phyloP scores from a whole-genome alignment of 2,797 vertebrate genomes.

The Gymnoscopelus microlampas region DNA sequence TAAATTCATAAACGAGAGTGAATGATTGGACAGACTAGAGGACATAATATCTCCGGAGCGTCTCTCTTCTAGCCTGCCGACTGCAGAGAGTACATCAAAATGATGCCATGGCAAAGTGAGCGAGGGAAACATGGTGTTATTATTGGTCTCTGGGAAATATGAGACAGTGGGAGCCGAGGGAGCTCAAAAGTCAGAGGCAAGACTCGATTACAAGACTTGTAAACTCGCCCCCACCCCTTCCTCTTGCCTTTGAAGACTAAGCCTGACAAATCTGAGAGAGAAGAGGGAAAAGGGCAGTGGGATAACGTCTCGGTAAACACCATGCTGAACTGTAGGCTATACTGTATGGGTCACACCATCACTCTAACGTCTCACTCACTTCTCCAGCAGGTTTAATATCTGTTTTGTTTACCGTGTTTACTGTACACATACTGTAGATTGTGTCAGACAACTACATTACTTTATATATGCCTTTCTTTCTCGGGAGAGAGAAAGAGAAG shows the following conservation, averaged over 20 bases:
- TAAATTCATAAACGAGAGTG: constrained; percentile 53
- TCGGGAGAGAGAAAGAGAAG: too few relatives aligned
- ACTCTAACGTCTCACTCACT: neutral
- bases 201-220: constrained; percentile 61
- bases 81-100: constrained; percentile 54
- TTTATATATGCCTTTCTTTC: too few relatives aligned
- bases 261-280: constrained; percentile 36
- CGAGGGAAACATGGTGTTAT: constrained; percentile 53
- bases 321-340: constrained; percentile 19
- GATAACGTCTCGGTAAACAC: constrained; percentile 11
- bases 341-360: neutral
- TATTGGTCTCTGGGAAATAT: constrained; percentile 58
- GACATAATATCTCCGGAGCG: constrained; percentile 57
- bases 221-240: constrained; percentile 37
- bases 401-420: neutral
- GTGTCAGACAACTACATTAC: too few relatives aligned
- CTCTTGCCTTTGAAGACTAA: constrained; percentile 47
- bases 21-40: constrained; percentile 47
- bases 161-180: constrained; percentile 36
- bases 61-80: constrained; percentile 24
- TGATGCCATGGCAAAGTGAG: constrained; percentile 50
- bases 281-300: neutral
- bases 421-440: neutral
- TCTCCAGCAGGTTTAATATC: too few relatives aligned
- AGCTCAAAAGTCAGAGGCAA: constrained; percentile 55